Base-by-base conservation (phyloP, 2,888 invertebrate genomes). In the Troilus luridus region DNA sequence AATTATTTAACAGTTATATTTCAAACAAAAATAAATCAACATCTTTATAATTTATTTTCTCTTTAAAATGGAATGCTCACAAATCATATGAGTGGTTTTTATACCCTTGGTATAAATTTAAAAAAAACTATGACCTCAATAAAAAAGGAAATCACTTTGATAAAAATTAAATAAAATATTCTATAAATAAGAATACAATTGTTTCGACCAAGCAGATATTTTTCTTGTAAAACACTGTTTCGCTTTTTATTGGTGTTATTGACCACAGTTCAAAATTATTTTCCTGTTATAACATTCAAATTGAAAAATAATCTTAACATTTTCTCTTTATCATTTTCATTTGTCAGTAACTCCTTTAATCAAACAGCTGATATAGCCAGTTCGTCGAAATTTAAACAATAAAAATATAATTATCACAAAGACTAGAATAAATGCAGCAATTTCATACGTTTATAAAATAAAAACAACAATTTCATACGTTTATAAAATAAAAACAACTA, bases 371-470 rank as follows among this genome's bases (percentile, higher is more conserved):
- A 77, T 9, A 27, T 24, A 67, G 24, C 24, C 12, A 14, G 67
- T 27, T 14, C 24, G n/a, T n/a, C 0, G 10, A 67, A 67, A 6
- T 14, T 64, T n/a, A n/a, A 64, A 64, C 64, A 10, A 64, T 64
- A 14, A 67, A 67, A 24, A 67, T 67, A 27, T 72, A 72, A 27
- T 41, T 77, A 77, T 77, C 72, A 77, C 14, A 41, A 77, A 56
- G 85, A 85, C 85, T 85, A 85, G 85, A 85, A n/a, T 85, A 85
- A 85, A 85, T 85, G 85, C 85, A 85, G 85, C 85, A 41, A n/a
- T 12, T 85, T 6, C 56, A 85, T 85, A 58, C 0, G n/a, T 54
- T 81, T 21, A 85, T 56, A 56, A 56, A n/a, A n/a, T n/a, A n/a
- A n/a, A n/a, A n/a, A n/a, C n/a, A n/a, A n/a, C n/a, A 41, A n/a